Conservation (phyloP, 1,140 invertebrate genomes). For the Spodoptera litura region DNA sequence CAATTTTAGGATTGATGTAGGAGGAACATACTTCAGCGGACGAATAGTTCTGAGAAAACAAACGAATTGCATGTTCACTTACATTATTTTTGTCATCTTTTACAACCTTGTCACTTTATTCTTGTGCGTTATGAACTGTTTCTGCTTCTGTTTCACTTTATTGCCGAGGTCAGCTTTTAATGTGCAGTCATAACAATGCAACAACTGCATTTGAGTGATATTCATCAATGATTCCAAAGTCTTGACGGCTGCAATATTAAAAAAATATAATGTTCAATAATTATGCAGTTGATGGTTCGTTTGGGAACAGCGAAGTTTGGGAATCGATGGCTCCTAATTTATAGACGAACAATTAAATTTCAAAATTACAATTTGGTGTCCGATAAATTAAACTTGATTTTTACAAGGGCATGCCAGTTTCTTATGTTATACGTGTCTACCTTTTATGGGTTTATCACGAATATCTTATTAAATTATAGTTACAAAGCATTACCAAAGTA, state of each 20-base stretch:
- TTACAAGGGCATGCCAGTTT: neutral
- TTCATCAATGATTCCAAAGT: neutral
- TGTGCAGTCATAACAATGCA: slow-evolving; percentile 17
- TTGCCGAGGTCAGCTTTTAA: slow-evolving; percentile 10
- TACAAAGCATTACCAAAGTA: slow-evolving; percentile 30
- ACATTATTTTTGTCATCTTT: slow-evolving; percentile 22
- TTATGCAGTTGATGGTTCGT: too few species aligned
- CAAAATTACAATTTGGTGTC: too few species aligned
- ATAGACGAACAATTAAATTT: too few species aligned
- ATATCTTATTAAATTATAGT: slow-evolving; percentile 20
- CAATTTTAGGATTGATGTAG: neutral
- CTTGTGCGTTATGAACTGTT: slow-evolving; percentile 1
- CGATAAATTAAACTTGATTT: too few species aligned
- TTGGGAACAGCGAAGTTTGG: too few species aligned
- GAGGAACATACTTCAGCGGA: neutral
- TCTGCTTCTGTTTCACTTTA: slow-evolving; percentile 20
- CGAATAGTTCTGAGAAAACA: slow-evolving; percentile 1
- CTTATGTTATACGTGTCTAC: neutral
- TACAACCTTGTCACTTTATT: slow-evolving; percentile 33
- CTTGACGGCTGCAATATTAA: neutral
- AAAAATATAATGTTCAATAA: neutral
- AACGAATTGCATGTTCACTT: slow-evolving; percentile 17
- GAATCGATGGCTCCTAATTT: too few species aligned
- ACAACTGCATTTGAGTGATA: neutral
- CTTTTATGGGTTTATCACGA: slow-evolving; percentile 22